Evolutionary conservation across 2,113 vertebrate species (phyloP).

Genomic region (Phrynosoma blainvillii): DNA sequence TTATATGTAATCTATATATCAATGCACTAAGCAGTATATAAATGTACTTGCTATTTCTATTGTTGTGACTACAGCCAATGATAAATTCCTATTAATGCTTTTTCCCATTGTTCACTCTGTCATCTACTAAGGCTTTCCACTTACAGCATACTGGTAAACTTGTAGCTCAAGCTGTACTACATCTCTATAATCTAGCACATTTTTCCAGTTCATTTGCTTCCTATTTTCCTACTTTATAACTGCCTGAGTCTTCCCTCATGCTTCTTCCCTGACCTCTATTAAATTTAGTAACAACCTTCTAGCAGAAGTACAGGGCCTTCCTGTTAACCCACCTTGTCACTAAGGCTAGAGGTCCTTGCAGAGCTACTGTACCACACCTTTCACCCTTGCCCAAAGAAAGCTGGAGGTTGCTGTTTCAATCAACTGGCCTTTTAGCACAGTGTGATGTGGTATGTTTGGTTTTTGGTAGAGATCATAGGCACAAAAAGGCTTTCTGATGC

Average conservation of each 20-base stretch:
- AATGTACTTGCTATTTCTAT: no score
- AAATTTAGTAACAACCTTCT: constrained; percentile 22
- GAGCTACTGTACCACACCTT: neutral
- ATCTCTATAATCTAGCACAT: no score
- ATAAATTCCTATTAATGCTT: neutral
- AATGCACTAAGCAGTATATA: no score
- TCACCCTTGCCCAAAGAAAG: neutral
- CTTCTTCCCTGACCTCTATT: constrained; percentile 21
- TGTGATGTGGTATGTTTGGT: neutral
- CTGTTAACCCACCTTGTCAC: constrained; percentile 27
- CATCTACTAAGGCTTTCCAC: neutral
- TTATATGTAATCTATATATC: no score
- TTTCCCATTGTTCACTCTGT: accelerated
- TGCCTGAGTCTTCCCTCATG: neutral
- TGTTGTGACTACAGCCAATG: accelerated
- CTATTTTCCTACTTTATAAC: accelerated
- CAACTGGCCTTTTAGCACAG: neutral
- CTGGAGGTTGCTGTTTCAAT: neutral
- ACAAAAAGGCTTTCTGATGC: neutral
- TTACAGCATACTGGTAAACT: neutral
- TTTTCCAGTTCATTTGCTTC: accelerated
- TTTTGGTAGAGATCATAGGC: neutral
- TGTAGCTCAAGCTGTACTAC: neutral
- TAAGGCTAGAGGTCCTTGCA: neutral
- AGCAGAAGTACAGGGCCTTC: neutral